These are phyloP conservation scores for Pygoscelis adeliae DNA, from an alignment of 2,113 vertebrate genomes.

Conservation along the genomic window DNA sequence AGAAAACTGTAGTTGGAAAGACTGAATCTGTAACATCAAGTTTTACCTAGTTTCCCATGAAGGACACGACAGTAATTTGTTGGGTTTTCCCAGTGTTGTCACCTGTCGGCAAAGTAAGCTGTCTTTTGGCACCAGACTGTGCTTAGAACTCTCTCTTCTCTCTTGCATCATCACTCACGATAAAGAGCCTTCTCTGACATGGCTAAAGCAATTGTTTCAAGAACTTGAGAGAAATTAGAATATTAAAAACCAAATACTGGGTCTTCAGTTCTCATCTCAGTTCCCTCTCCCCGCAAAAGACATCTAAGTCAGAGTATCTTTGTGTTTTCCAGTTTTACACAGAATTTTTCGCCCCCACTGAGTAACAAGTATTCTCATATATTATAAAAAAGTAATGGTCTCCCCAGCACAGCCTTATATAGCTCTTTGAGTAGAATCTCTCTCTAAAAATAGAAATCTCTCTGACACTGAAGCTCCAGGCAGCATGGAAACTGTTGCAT, in stretches of 20 bases:
- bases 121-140: neutral
- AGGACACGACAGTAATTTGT: neutral
- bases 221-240: neutral
- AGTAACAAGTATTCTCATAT: neutral
- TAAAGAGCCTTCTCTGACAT: neutral
- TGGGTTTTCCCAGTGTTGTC: neutral
- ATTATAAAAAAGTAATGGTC: slow-evolving; percentile 14
- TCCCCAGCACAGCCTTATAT: slow-evolving; percentile 55
- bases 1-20: neutral
- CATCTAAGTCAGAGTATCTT: neutral
- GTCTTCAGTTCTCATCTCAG: neutral
- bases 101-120: neutral
- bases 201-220: neutral
- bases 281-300: neutral
- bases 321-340: neutral
- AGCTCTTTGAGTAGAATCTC: slow-evolving; percentile 53
- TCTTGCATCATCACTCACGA: neutral
- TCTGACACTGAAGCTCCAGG: slow-evolving; percentile 19
- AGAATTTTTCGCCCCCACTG: neutral
- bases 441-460: slow-evolving; percentile 72
- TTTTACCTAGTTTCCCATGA: neutral
- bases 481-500: slow-evolving; percentile 61
- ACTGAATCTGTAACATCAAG: neutral
- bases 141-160: neutral
- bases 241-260: neutral